These are phyloP conservation scores for Disparrhopalites patrizii DNA, from an alignment of 2,888 invertebrate genomes.

Conservation along the genomic window DNA sequence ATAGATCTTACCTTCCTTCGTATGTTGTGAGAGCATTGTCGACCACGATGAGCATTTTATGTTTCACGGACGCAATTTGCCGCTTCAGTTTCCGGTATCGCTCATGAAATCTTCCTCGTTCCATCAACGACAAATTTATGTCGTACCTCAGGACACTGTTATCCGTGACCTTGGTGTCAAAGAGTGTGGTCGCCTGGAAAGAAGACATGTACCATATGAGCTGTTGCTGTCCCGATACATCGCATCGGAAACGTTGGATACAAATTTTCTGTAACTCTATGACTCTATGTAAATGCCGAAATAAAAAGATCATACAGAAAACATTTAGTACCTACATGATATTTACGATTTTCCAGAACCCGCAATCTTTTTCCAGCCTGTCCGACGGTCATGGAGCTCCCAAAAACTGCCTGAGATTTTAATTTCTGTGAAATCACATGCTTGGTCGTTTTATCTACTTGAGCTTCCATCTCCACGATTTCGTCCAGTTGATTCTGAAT, in stretches of 20 bases:
- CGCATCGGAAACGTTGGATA: no score
- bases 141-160: slow-evolving; percentile 69
- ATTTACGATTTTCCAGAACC: slow-evolving; percentile 39
- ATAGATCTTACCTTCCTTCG: slow-evolving; percentile 75
- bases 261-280: no score
- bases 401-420: slow-evolving; percentile 35
- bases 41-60: slow-evolving; percentile 76
- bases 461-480: slow-evolving; percentile 37
- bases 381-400: slow-evolving; percentile 26
- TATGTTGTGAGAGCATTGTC: slow-evolving; percentile 84
- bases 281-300: no score
- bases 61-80: slow-evolving; percentile 72
- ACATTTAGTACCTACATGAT: slow-evolving; percentile 31
- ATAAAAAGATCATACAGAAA: no score
- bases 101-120: slow-evolving; percentile 76
- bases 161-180: slow-evolving; percentile 54
- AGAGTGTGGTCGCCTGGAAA: slow-evolving; percentile 28
- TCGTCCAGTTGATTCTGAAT: slow-evolving; percentile 34
- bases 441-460: slow-evolving; percentile 41
- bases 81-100: slow-evolving; percentile 73
- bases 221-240: no score
- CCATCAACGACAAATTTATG: slow-evolving; percentile 76
- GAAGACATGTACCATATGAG: no score
- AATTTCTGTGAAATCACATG: slow-evolving; percentile 36
- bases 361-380: slow-evolving; percentile 24